These are phyloP conservation scores for Philaenus spumarius DNA, from an alignment of 1,140 invertebrate genomes.

Conservation along the genomic window DNA sequence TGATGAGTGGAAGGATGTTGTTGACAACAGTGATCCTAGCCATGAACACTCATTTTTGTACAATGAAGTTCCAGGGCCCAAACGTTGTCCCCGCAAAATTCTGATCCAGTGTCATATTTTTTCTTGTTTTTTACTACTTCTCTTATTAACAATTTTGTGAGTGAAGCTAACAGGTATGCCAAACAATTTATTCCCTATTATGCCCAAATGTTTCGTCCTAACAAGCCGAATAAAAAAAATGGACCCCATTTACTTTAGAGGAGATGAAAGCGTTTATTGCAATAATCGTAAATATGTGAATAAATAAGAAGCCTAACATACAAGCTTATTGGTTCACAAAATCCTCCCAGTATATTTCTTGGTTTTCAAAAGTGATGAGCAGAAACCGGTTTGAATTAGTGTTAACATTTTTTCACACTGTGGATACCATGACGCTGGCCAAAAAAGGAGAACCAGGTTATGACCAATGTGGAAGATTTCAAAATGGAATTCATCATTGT, in stretches of 20 bases:
- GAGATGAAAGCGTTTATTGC: slow-evolving; percentile 12
- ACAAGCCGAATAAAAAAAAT: too few species aligned
- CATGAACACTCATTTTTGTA: not conserved
- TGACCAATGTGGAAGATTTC: slow-evolving; percentile 30
- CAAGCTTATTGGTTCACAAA: too few species aligned
- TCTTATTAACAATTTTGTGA: too few species aligned
- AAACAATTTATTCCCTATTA: not conserved
- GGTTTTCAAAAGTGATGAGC: slow-evolving; percentile 2
- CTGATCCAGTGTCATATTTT: not conserved
- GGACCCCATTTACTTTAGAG: too few species aligned
- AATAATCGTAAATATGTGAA: slow-evolving; percentile 5
- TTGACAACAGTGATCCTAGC: not conserved
- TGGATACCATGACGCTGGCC: slow-evolving; percentile 19
- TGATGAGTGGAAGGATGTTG: too few species aligned
- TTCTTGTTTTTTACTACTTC: not conserved
- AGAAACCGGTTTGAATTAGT: not conserved
- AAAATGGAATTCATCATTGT: slow-evolving; percentile 28
- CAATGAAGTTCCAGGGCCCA: not conserved
- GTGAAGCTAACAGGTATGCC: not conserved
- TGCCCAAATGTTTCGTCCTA: not conserved
- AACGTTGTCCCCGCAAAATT: not conserved
- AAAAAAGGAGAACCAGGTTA: slow-evolving; percentile 25
- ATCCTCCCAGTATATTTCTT: not conserved
- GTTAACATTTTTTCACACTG: slow-evolving; percentile 18
- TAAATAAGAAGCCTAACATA: too few species aligned